Conservation (phyloP, 2,888 invertebrate genomes). For the Eustalomyia histrio region DNA sequence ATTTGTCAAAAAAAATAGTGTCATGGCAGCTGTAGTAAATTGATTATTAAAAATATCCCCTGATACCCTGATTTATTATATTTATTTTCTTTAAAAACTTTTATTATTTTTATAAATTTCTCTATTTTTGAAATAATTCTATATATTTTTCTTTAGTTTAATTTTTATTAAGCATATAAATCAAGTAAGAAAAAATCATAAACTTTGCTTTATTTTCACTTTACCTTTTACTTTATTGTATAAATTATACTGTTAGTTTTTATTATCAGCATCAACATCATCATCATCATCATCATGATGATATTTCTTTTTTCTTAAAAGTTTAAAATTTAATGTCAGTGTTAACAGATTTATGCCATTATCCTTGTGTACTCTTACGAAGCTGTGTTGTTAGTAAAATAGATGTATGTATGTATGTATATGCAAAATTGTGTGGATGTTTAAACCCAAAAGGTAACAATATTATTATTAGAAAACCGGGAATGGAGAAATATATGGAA, state of each 20-base stretch:
- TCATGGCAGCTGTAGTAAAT: too few species aligned
- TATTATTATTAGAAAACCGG: too few species aligned
- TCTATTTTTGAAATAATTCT: too few species aligned
- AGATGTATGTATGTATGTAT: background rate
- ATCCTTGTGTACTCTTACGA: background rate
- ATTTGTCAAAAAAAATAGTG: too few species aligned
- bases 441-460: background rate
- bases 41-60: too few species aligned
- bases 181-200: background rate
- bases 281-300: background rate
- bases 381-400: background rate
- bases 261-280: background rate
- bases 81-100: too few species aligned
- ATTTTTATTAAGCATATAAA: background rate
- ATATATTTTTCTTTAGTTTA: background rate
- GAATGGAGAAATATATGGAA: too few species aligned
- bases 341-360: background rate
- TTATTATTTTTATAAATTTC: background rate
- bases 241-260: background rate
- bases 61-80: too few species aligned
- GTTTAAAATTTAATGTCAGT: background rate
- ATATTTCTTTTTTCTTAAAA: background rate
- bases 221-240: background rate
- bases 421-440: background rate
- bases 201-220: background rate